Base-by-base conservation (phyloP, 1,140 invertebrate species). In the Sesamia nonagrioides region DNA sequence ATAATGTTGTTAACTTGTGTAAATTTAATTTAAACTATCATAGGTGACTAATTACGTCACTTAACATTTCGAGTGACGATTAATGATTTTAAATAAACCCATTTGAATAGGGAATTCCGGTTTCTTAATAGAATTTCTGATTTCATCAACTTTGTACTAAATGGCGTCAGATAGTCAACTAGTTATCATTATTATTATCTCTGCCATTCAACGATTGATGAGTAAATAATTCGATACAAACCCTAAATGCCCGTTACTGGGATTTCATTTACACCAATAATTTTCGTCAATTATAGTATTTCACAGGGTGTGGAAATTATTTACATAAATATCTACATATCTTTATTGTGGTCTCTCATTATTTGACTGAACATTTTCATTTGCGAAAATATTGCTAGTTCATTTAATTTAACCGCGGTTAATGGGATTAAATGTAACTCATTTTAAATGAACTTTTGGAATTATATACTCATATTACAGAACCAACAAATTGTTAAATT, bases 201-300 rank as follows among this genome's bases (percentile, higher is more conserved):
- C 21, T 13, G 42, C 74, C 74, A 82, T 80, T 81, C 71, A 79
- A 77, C 77, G 80, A 79, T 78, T 48, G 77, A 76, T 69, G 27
- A 78, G 76, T 45, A 74, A 60, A 21, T 18, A 15, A 58, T 63
- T 61, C 58, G 56, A 63, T 79, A 79, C 77, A 56, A 79, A 82
- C 78, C 85, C 50, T 79, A 79, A 61, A 72, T 54, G 50, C 80
- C 78, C 61, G 78, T 37, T 7, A 76, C 54, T 80, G 83, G 88
- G 86, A 73, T 86, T 89, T 88, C 73, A 84, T 91, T 93, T 92
- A 87, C 79, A 89, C 86, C 86, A 89, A 93, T 93, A 86, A 87
- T 88, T 93, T 91, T 81, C 85, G 91, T 92, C 91, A 92, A 94
- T 92, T 94, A 92, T 80, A 84, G 84, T 85, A 85, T 88, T 90